These are phyloP conservation scores for Calliopsis andreniformis DNA, from an alignment of 1,140 invertebrate species.

Conservation along the genomic window DNA sequence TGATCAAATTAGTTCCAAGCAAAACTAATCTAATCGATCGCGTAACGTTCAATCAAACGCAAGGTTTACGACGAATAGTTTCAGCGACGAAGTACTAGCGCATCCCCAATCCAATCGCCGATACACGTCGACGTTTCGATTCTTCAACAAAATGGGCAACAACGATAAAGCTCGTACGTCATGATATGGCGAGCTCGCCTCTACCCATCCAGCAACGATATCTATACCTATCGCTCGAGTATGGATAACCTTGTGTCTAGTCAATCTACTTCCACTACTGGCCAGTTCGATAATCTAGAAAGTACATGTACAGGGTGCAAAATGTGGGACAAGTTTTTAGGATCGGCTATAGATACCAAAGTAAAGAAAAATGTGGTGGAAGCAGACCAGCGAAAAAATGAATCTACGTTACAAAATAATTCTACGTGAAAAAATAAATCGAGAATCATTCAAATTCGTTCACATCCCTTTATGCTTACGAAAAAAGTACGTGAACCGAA, in stretches of 20 bases:
- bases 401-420: no score
- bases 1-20: neutral
- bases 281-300: constrained; percentile 1
- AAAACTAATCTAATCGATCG: no score
- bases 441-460: no score
- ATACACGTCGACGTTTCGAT: neutral
- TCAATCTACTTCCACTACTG: neutral
- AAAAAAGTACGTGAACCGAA: no score
- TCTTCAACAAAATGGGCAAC: neutral
- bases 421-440: no score
- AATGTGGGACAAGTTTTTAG: no score
- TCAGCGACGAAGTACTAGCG: neutral
- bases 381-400: no score
- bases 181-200: neutral
- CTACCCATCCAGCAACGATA: neutral
- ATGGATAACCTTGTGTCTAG: neutral
- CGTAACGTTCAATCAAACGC: neutral
- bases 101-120: neutral
- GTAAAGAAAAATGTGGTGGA: no score
- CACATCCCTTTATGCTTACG: no score
- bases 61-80: neutral
- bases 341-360: no score
- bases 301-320: no score
- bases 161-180: neutral
- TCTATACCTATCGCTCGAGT: neutral